A percentile compares a stretch with the other conserved stretches of the same genome.
Conservation (phyloP, 2,888 invertebrate species). For the Arrhopalites spinosus region DNA sequence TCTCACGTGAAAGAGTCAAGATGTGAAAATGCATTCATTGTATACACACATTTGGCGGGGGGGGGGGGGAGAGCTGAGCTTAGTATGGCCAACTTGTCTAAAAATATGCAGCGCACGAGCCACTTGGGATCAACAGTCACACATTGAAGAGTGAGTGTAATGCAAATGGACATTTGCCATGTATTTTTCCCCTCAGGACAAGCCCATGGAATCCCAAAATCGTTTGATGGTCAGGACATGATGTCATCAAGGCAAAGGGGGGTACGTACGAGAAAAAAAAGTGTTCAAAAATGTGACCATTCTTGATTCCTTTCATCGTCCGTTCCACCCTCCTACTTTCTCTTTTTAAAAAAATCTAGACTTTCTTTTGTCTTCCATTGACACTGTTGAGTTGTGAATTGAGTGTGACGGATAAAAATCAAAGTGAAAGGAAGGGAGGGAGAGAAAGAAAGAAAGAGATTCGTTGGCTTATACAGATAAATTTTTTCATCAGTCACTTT, state of each 20-base stretch:
- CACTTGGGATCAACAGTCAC: constrained; percentile 22
- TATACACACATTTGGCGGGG: no score
- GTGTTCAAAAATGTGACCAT: no score
- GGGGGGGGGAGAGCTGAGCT: not conserved
- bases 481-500: no score
- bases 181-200: not conserved
- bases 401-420: not conserved
- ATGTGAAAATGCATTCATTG: not conserved
- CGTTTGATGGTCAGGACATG: not conserved
- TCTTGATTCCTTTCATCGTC: not conserved
- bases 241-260: not conserved
- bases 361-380: no score
- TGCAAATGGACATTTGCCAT: not conserved
- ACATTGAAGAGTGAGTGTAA: not conserved
- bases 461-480: not conserved
- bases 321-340: not conserved
- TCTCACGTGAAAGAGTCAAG: not conserved
- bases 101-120: constrained; percentile 3
- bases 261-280: not conserved
- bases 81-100: not conserved
- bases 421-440: not conserved
- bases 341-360: no score
- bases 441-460: not conserved
- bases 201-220: no score
- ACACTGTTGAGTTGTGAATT: no score